A percentile compares a stretch with the other conserved stretches of the same genome.
Evolutionary conservation across 2,888 invertebrate genomes (phyloP).

Genomic region (Myathropa florea): DNA sequence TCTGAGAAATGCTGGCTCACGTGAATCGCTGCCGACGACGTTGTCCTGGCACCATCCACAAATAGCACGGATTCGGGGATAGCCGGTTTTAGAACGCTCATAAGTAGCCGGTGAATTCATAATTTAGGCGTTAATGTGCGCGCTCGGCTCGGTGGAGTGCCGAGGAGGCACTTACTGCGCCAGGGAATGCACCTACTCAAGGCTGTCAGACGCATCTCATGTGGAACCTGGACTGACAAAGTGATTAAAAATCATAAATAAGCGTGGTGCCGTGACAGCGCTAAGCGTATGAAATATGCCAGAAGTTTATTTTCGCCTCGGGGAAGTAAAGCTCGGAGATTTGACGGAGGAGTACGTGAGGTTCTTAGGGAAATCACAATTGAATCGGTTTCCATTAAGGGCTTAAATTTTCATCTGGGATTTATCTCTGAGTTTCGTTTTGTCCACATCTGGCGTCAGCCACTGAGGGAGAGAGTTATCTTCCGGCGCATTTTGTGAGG

Average conservation of each 20-base stretch:
- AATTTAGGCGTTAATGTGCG: slow-evolving; percentile 46
- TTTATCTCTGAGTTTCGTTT: not conserved
- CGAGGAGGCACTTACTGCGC: slow-evolving; percentile 1
- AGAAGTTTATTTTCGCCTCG: not conserved
- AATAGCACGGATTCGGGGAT: slow-evolving; percentile 23
- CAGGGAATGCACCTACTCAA: slow-evolving; percentile 40
- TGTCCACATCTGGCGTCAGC: not conserved
- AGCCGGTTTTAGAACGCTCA: not conserved
- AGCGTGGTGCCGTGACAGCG: slow-evolving; percentile 45
- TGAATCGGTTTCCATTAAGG: slow-evolving; percentile 8
- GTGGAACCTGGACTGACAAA: slow-evolving; percentile 15
- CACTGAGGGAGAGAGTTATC: not conserved
- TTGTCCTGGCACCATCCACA: slow-evolving; percentile 8
- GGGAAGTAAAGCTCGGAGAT: not conserved
- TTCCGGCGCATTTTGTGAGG: not conserved
- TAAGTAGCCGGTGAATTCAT: slow-evolving; percentile 43
- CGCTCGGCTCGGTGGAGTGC: too few species aligned
- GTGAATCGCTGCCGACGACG: slow-evolving; percentile 15
- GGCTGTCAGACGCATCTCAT: slow-evolving; percentile 25
- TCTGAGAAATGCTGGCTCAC: slow-evolving; percentile 50
- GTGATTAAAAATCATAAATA: slow-evolving; percentile 61
- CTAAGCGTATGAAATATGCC: slow-evolving; percentile 54
- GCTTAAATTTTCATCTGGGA: not conserved
- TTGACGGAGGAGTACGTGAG: not conserved
- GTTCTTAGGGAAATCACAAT: slow-evolving; percentile 2